A percentile compares a stretch with the other conserved stretches of the same genome.
Conservation (phyloP, 2,797 vertebrate species). For the Anguilla anguilla region DNA sequence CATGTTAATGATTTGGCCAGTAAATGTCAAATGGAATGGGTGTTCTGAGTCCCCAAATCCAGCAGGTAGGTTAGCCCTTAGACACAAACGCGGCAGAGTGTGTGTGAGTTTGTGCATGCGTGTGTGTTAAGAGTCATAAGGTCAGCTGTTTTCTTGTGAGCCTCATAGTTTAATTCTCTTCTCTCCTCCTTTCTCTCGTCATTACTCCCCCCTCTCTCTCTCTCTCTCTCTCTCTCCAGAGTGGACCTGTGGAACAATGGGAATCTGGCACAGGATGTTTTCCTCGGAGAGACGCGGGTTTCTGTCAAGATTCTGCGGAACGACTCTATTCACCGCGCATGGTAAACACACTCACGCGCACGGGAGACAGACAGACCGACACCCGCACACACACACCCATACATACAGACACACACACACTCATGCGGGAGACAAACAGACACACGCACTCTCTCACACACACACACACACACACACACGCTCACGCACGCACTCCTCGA, state of each 20-base stretch:
- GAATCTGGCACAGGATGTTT: constrained; percentile 92
- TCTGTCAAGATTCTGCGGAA: constrained; percentile 89
- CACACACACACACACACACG: constrained; percentile 4
- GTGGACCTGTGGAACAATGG: constrained; percentile 97
- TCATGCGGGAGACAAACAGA: background rate
- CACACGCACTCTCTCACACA: too few species aligned
- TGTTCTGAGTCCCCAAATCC: background rate
- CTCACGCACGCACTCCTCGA: constrained; percentile 12
- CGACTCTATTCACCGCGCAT: constrained; percentile 86
- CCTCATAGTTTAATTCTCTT: constrained; percentile 27
- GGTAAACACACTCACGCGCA: constrained; percentile 70
- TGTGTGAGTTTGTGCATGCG: constrained; percentile 13
- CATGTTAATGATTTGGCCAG: background rate
- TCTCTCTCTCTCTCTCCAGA: constrained; percentile 68
- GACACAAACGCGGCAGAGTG: background rate
- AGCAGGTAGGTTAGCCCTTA: background rate
- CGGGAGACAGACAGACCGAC: background rate
- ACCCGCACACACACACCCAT: background rate
- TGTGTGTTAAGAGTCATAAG: constrained; percentile 8
- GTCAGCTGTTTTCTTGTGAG: background rate
- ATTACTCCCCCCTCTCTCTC: background rate
- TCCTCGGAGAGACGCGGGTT: constrained; percentile 92
- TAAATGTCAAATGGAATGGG: background rate
- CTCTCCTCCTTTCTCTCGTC: background rate
- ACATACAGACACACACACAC: background rate